Evolutionary conservation across 2,113 vertebrate species (phyloP).

Genomic region (Rhinogobius similis): DNA sequence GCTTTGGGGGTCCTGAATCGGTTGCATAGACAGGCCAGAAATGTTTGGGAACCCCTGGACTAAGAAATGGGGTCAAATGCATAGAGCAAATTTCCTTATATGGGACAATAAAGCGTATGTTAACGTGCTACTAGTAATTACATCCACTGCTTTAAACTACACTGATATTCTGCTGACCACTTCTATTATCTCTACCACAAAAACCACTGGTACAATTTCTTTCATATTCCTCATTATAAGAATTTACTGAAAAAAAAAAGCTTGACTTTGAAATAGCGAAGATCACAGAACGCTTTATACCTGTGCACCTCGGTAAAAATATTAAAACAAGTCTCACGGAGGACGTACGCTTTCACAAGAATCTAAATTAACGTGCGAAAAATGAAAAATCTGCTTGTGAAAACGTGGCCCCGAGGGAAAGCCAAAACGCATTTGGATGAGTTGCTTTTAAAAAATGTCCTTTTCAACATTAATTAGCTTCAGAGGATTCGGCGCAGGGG

Average conservation of each 20-base stretch:
- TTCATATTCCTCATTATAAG: background rate
- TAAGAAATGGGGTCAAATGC: too few species aligned
- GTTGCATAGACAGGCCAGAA: too few species aligned
- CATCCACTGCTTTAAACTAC: too few species aligned
- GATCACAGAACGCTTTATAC: background rate
- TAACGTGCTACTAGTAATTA: too few species aligned
- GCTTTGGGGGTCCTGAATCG: too few species aligned
- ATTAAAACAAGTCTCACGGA: constrained; percentile 9
- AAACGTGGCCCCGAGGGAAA: constrained; percentile 57
- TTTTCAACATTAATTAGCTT: constrained; percentile 81
- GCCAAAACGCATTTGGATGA: constrained; percentile 75
- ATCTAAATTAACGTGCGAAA: constrained; percentile 33
- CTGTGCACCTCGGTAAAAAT: background rate
- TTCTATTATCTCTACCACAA: background rate
- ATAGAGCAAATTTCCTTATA: too few species aligned
- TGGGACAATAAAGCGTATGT: too few species aligned
- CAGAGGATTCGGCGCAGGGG: constrained; percentile 61
- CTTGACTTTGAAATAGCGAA: background rate
- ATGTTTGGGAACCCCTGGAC: too few species aligned
- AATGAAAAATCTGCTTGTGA: constrained; percentile 43
- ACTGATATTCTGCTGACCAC: background rate
- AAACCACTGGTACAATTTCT: background rate
- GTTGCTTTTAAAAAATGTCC: constrained; percentile 74
- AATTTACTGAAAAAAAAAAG: background rate
- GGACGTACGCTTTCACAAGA: constrained; percentile 20